Evolutionary conservation across 2,113 vertebrate species (phyloP), one percentile per base, ranked within the genome.

Genomic region (Alligator sinensis): DNA sequence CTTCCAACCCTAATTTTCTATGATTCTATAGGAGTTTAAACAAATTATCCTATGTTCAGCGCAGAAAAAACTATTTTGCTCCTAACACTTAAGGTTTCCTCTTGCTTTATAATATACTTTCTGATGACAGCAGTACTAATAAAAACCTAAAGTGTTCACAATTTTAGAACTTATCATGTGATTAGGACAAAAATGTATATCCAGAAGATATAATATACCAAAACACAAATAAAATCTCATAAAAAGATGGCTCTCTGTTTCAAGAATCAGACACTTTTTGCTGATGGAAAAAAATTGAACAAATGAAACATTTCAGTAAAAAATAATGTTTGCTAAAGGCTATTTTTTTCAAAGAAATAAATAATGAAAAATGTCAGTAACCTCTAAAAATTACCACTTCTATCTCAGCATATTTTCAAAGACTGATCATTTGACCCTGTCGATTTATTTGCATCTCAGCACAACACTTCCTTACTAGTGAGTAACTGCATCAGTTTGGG

Each of bases 31-130:
- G 47, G n/a, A 72, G 74, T 80, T 57, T 64, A 77, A 76, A 83
- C n/a, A 80, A 64, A 76, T 54, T 14, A 2, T 57, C 5, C 70
- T 82, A 62, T 25, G 82, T 22, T 77, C 38, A n/a, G 2, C 22
- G 80, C 34, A 88, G n/a, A 47, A 77, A 84, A 72, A 95, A 84
- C 78, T 86, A 88, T 87, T 91, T 83, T 84, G 80, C 90, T 87
- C 24, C 7, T 75, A 78, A 89, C 85, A 94, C 87, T 83, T 80
- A 72, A 27, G 60, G 15, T 28, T 17, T 77, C 79, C 19, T 64
- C 47, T 64, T 77, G 57, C 87, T 88, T 47, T 74, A 66, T 86
- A 87, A 75, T 86, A 77, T 82, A 78, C 81, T 28, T 30, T 63
- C n/a, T 16, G 63, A 58, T 75, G 58, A 74, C 74, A 84, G 30